These are phyloP conservation scores for Adineta ricciae DNA, from an alignment of 2,888 invertebrate genomes.

Conservation along the genomic window DNA sequence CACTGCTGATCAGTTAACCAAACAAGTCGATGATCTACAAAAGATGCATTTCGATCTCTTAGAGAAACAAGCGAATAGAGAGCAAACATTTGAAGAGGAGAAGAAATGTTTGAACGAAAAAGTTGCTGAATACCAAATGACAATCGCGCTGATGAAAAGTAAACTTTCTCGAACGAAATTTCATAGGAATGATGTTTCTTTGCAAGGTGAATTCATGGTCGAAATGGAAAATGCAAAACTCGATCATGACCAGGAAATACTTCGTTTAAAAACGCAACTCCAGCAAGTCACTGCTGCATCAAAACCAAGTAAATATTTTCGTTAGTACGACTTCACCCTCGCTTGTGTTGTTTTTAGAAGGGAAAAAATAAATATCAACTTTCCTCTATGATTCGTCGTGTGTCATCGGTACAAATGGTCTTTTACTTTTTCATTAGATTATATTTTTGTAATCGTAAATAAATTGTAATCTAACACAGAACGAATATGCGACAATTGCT, in stretches of 20 bases:
- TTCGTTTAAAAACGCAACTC: not conserved
- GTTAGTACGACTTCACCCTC: not conserved
- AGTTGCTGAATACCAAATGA: not conserved
- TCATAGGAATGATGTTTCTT: too few species aligned
- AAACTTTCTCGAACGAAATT: too few species aligned
- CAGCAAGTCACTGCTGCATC: not conserved
- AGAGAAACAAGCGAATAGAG: not conserved
- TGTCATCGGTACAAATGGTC: not conserved
- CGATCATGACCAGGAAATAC: not conserved
- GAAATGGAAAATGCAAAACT: not conserved
- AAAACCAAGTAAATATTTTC: not conserved
- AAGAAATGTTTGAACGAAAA: not conserved
- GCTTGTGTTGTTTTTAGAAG: not conserved
- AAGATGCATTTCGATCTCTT: not conserved
- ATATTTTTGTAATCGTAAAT: not conserved
- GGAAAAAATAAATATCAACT: not conserved
- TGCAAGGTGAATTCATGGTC: not conserved
- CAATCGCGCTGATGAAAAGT: not conserved
- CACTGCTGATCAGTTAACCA: not conserved
- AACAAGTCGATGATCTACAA: not conserved
- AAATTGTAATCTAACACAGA: not conserved
- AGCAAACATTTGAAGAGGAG: not conserved
- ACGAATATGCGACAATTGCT: too few species aligned
- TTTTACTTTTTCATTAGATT: not conserved
- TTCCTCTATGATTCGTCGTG: not conserved